Conservation (phyloP, 1,140 invertebrate genomes). For the Drosophila teissieri region DNA sequence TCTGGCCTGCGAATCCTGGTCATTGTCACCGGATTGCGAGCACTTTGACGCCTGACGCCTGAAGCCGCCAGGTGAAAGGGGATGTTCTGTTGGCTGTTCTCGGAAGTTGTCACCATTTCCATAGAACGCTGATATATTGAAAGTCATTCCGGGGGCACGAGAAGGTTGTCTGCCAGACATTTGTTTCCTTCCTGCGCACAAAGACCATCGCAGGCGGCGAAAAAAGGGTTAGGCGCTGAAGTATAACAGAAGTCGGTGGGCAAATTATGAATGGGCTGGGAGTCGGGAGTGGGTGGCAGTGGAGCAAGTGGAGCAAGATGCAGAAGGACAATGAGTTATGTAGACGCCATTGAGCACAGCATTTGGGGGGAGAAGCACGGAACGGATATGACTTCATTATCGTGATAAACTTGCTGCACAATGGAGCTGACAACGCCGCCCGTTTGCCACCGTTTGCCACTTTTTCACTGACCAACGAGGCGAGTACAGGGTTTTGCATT, state of each 20-base stretch:
- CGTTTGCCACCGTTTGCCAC: conserved; percentile 49
- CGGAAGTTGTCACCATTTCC: conserved; percentile 75
- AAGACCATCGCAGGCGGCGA: conserved; percentile 13
- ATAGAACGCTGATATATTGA: conserved; percentile 80
- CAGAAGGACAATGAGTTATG: conserved; percentile 58
- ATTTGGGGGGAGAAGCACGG: not conserved
- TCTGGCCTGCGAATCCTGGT: conserved; percentile 43
- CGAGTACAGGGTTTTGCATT: conserved; percentile 20
- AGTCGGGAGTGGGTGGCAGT: not conserved
- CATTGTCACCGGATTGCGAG: conserved; percentile 52
- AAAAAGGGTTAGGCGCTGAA: conserved; percentile 64
- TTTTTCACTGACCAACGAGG: conserved; percentile 20
- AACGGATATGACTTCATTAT: conserved; percentile 77
- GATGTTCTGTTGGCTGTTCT: not conserved
- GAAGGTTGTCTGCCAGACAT: conserved; percentile 58
- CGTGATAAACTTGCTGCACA: conserved; percentile 67
- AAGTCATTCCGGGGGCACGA: conserved; percentile 69
- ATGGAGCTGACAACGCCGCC: conserved; percentile 41
- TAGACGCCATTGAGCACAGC: conserved; percentile 56
- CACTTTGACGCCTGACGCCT: conserved; percentile 32
- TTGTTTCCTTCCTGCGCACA: conserved; percentile 74
- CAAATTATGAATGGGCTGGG: conserved; percentile 66
- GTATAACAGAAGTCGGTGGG: conserved; percentile 66
- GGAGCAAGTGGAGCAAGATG: conserved; percentile 16
- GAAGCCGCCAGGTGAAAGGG: conserved; percentile 1